Evolutionary conservation across 2,797 vertebrate species (phyloP), one percentile per base, ranked within the genome.

Genomic region (Phrynocephalus forsythii): DNA sequence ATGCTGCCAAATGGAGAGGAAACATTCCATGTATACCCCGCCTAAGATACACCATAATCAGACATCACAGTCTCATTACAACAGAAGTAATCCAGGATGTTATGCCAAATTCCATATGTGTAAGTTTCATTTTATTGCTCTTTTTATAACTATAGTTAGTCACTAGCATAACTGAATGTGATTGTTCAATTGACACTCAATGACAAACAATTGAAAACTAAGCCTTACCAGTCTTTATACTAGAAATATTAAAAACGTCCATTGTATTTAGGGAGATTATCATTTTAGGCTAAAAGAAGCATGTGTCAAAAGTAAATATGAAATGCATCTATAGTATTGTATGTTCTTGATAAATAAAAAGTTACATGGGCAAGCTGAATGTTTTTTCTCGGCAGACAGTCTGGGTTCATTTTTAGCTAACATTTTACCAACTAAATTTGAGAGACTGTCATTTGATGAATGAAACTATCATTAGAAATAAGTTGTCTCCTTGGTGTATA

Each of bases 1-100:
- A 97, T 91, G 99, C 99, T 95, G 99, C 98, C 97, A 99, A 96
- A 96, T 99, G 99, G 91, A 99, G 97, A 26, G 99, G 99, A 95
- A 99, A 99, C 99, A 99, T 99, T 92, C 99, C 98, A 91, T 99
- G 98, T 96, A 99, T 96, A 89, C 99, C 99, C 93, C 98, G 98
- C 95, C 99, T 99, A 95, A 94, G 94, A 93, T 87, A 95, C 87
- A 95, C 50, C 93, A 95, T 93, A 95, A 96, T 94, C 88, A 93
- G 94, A 95, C 30, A 96, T 92, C 88, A 96, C 84, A 94, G 90
- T 89, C 89, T 95, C 84, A 92, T 94, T 94, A 91, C 79, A 94
- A 93, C 56, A 91, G 75, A 93, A 94, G 88, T 88, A 92, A 92
- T 88, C 28, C 92, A 95, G 24, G 33, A 92, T 0, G 86, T 60